These are phyloP conservation scores for Cossypha niveicapilla DNA, from an alignment of 2,797 vertebrate genomes.

Conservation along the genomic window DNA sequence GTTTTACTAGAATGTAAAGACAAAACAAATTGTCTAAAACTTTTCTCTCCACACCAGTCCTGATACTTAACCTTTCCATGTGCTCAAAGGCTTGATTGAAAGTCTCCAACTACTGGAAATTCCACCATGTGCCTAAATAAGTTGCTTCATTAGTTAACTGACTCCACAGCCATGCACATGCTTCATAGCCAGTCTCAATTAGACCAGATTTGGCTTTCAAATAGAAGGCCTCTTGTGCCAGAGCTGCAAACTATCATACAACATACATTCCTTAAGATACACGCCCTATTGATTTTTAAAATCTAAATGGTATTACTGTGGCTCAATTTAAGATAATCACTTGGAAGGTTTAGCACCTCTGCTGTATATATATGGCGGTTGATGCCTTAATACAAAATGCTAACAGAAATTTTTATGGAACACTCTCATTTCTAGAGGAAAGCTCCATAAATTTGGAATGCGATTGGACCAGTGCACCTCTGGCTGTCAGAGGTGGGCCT, in stretches of 20 bases:
- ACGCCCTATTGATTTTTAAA: background rate
- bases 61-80: background rate
- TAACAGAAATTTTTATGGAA: background rate
- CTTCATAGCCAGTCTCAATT: background rate
- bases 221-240: background rate
- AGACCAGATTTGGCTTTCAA: background rate
- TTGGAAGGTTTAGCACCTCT: background rate
- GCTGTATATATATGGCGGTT: background rate
- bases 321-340: background rate
- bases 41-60: background rate
- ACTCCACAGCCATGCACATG: background rate
- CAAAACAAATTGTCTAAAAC: background rate
- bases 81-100: background rate
- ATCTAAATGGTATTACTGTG: background rate
- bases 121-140: background rate
- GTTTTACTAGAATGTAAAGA: background rate
- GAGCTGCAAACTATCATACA: background rate
- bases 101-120: background rate
- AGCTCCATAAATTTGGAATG: background rate
- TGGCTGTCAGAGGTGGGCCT: background rate
- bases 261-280: background rate
- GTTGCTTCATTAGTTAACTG: background rate
- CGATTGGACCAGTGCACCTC: background rate
- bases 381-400: background rate
- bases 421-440: background rate